Percentiles rank a stretch among this genome's conserved stretches.
Conservation (phyloP, 2,113 vertebrate genomes). For the Oriolus oriolus region DNA sequence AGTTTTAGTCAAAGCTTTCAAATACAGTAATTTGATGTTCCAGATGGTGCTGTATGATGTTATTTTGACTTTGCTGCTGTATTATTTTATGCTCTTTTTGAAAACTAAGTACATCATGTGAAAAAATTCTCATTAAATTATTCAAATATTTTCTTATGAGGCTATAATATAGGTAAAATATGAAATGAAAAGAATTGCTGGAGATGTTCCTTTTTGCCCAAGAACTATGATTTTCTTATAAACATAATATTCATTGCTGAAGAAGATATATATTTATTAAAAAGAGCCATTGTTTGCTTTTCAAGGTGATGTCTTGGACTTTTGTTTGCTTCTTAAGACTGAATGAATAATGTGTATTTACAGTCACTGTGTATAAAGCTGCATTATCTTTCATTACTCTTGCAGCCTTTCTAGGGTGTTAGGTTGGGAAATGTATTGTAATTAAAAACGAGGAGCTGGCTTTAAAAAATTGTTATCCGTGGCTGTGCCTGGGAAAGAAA, state of each 20-base stretch:
- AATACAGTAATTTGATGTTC: constrained; percentile 19
- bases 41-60: not conserved
- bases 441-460: constrained; percentile 45
- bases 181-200: not conserved
- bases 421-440: constrained; percentile 31
- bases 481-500: constrained; percentile 24
- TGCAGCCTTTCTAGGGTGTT: not conserved
- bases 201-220: not conserved
- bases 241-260: not conserved
- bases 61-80: not conserved
- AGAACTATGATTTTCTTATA: constrained; percentile 15
- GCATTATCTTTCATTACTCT: constrained; percentile 28
- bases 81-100: not conserved
- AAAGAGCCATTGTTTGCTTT: constrained; percentile 11
- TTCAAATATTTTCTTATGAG: constrained; percentile 6
- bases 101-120: not conserved
- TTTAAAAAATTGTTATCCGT: constrained; percentile 41
- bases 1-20: constrained; percentile 6
- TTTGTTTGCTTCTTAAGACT: constrained; percentile 1
- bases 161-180: not conserved
- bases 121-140: not conserved
- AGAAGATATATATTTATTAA: not conserved
- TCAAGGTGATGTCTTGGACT: constrained; percentile 7
- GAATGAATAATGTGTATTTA: constrained; percentile 28
- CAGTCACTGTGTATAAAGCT: not conserved